Evolutionary conservation across 2,888 invertebrate genomes (phyloP).

Genomic region (Eupithecia tripunctaria): DNA sequence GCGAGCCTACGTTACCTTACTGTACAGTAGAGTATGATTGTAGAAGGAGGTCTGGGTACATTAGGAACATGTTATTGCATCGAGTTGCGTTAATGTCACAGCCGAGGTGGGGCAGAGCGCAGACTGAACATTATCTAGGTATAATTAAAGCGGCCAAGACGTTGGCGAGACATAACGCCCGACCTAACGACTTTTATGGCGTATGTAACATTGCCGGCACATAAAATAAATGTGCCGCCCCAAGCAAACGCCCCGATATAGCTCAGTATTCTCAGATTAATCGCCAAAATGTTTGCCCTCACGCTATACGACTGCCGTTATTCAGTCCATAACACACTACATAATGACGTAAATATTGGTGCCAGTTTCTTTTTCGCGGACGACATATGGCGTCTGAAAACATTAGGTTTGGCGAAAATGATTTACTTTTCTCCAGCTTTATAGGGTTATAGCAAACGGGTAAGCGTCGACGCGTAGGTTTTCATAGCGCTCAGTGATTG

Average conservation of each 20-base stretch:
- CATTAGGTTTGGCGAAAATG: constrained; percentile 18
- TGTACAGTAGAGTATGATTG: constrained; percentile 52
- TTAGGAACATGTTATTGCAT: constrained; percentile 74
- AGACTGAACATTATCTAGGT: constrained; percentile 78
- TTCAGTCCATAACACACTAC: constrained; percentile 61
- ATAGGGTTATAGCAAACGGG: background rate
- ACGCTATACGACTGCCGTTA: constrained; percentile 70
- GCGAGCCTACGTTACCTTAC: constrained; percentile 46
- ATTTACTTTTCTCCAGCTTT: constrained; percentile 4
- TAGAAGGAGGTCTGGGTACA: constrained; percentile 59
- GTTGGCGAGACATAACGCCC: constrained; percentile 82
- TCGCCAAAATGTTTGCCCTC: constrained; percentile 81
- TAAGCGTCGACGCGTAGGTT: background rate
- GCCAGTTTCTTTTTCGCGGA: constrained; percentile 54
- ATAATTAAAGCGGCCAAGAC: constrained; percentile 83
- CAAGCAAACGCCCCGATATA: constrained; percentile 71
- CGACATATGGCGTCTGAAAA: constrained; percentile 43
- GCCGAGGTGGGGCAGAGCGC: constrained; percentile 59
- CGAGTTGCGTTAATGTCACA: constrained; percentile 72
- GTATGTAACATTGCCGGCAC: constrained; percentile 84
- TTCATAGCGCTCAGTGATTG: constrained; percentile 7
- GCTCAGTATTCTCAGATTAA: constrained; percentile 78
- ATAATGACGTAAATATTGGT: constrained; percentile 68
- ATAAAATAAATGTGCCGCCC: constrained; percentile 84
- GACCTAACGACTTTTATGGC: constrained; percentile 84